Evolutionary conservation across 2,797 vertebrate species (phyloP), one percentile per base, ranked within the genome.

Genomic region (Gobionotothen gibberifrons): DNA sequence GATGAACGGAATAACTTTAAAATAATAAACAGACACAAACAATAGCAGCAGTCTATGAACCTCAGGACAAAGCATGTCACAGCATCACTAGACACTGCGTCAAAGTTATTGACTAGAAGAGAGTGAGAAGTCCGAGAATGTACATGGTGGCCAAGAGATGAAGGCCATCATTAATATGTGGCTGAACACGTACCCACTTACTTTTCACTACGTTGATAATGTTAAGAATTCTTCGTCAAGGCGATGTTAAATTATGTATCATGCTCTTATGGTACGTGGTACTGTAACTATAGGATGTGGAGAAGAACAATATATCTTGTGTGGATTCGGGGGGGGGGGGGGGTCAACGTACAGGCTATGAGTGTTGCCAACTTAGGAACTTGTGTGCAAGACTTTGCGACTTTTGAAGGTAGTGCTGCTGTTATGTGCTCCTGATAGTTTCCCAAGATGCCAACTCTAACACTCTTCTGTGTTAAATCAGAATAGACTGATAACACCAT

Each of bases 11-110:
- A 32, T 32, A 32, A 32, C 6, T 22, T 22, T 22, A 3, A 22
- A 74, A 26, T 26, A 29, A 57, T 62, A 6, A 22, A n/a, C 11
- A 58, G n/a, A 54, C 51, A 61, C 9, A 39, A 39, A 56, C n/a
- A 22, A 19, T 16, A 22, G 19, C 10, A 42, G 12, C 36, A 29
- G n/a, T 57, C 26, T 17, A 0, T 17, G 7, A 52, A 44, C 17
- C 39, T 44, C 54, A 52, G 21, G 46, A 61, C 13, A 52, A 15
- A 43, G 26, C 19, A 22, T 0, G 26, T 59, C 49, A 76, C 68
- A 58, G 43, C 49, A 72, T 10, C 21, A 53, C 48, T 29, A 17
- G 26, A n/a, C 39, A 59, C 47, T 12, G 3, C 15, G 3, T 51
- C 44, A 43, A 16, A 36, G 26, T 14, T 9, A 49, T 39, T 39